phyloP scores from a whole-genome alignment of 2,888 invertebrate genomes.

The Podotricha telesiphe region DNA sequence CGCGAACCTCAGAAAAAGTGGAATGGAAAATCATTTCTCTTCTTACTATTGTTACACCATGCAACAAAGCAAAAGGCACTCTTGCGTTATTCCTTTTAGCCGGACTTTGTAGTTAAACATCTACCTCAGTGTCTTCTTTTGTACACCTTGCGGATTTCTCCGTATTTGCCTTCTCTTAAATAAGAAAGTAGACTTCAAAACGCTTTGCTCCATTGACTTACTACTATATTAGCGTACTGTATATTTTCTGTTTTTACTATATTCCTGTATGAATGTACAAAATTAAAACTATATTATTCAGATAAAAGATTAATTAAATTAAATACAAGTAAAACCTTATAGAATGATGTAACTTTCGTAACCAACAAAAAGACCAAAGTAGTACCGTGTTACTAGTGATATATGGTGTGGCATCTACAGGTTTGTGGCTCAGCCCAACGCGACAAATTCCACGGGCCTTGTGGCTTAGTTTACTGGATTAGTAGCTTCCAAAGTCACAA shows the following conservation, averaged over 20 bases:
- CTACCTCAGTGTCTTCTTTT: conserved; percentile 48
- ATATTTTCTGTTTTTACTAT: not conserved
- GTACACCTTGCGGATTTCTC: conserved; percentile 43
- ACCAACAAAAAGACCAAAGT: conserved; percentile 39
- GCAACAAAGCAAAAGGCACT: conserved; percentile 68
- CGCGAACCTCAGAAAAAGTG: conserved; percentile 54
- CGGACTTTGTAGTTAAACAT: conserved; percentile 59
- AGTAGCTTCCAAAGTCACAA: conserved; percentile 31
- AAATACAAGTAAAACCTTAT: not conserved
- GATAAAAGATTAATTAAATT: not conserved
- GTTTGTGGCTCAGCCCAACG: conserved; percentile 42
- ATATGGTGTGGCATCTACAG: conserved; percentile 46
- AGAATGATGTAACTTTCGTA: conserved; percentile 9
- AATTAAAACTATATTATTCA: not conserved
- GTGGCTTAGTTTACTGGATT: conserved; percentile 41
- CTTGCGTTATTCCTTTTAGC: conserved; percentile 69
- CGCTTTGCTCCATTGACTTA: conserved; percentile 39
- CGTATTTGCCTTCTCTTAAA: conserved; percentile 37
- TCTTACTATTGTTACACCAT: conserved; percentile 58
- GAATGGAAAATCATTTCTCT: conserved; percentile 67
- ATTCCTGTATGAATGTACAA: not conserved
- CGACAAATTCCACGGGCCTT: conserved; percentile 42
- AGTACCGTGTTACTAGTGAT: conserved; percentile 45
- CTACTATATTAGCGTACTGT: conserved; percentile 33
- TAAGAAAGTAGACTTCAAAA: conserved; percentile 37